Evolutionary conservation across 2,113 vertebrate genomes (phyloP).

Genomic region (human): GRCh38 chr5:161022001-161022500

Average conservation of each 20-base stretch:
- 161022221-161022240: background rate
- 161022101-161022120: background rate
- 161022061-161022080: background rate
- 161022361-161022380: background rate
- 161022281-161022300: background rate
- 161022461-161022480: background rate
- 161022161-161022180: background rate
- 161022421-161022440: background rate
- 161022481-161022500: background rate
- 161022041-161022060: background rate
- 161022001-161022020: background rate
- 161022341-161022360: background rate
- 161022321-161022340: background rate
- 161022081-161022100: background rate
- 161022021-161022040: background rate
- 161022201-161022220: background rate
- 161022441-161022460: background rate
- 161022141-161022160: background rate
- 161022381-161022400: background rate
- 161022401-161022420: background rate
- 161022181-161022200: background rate
- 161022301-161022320: background rate
- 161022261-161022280: background rate
- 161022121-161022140: background rate
- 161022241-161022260: too few species aligned